Conservation (phyloP, 2,113 vertebrate genomes). For the Vidua macroura region DNA sequence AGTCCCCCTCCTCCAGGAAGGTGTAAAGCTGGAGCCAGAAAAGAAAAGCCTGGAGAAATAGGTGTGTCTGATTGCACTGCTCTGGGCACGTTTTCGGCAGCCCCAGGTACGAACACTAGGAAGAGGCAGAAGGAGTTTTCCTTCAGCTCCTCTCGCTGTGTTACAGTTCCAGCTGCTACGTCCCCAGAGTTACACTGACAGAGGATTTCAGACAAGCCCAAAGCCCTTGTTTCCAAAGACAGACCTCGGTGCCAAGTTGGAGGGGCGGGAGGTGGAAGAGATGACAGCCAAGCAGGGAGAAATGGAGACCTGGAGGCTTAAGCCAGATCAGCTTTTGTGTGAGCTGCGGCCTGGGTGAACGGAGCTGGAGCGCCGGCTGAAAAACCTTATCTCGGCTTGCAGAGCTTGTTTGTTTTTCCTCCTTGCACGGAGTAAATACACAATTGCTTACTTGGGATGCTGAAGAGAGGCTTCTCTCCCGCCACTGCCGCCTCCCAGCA, state of each 20-base stretch:
- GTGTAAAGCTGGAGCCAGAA: neutral
- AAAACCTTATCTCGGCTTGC: neutral
- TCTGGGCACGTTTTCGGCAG: slow-evolving; percentile 12
- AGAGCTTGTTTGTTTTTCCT: neutral
- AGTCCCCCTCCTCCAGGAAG: neutral
- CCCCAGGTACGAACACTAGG: rapidly evolving
- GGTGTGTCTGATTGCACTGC: neutral
- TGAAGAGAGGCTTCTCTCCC: neutral
- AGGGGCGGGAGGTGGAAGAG: neutral
- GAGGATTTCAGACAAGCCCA: neutral
- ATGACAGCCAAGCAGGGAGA: neutral
- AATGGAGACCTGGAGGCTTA: neutral
- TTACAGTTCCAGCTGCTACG: neutral
- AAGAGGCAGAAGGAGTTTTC: neutral
- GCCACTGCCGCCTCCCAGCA: too few species aligned
- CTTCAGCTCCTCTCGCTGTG: neutral
- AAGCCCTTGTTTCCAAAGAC: neutral
- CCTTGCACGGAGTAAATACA: neutral
- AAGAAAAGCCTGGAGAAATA: neutral
- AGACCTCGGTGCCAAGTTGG: neutral
- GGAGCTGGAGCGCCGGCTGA: neutral
- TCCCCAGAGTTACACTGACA: neutral
- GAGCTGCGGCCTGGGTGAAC: neutral
- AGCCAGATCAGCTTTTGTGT: neutral
- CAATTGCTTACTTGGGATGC: neutral